Evolutionary conservation across 2,113 vertebrate species (phyloP).

Genomic region (Coptodon bakossiorum): DNA sequence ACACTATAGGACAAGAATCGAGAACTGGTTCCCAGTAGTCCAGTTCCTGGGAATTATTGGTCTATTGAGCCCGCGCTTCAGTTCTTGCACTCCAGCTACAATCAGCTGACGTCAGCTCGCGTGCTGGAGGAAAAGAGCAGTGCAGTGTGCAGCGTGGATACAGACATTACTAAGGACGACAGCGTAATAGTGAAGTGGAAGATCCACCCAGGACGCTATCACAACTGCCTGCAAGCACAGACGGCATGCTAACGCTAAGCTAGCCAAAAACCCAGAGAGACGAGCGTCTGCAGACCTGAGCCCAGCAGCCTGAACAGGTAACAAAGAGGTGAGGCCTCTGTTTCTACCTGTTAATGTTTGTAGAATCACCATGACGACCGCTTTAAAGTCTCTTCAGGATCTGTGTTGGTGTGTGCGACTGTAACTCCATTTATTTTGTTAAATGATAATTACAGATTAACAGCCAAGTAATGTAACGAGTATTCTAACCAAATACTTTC

Average conservation of each 20-base stretch:
- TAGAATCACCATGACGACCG: fast-evolving
- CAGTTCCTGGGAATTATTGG: neutral
- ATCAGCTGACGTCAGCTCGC: neutral
- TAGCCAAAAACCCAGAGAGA: neutral
- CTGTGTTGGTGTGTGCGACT: neutral
- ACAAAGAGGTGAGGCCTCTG: neutral
- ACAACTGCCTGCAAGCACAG: neutral
- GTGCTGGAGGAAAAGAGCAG: neutral
- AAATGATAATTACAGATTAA: neutral
- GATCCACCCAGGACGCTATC: neutral
- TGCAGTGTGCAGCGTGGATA: fast-evolving
- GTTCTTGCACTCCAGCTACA: neutral
- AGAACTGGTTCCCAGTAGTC: neutral
- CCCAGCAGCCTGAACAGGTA: neutral
- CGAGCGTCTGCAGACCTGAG: neutral
- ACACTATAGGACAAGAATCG: fast-evolving
- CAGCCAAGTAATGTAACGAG: neutral
- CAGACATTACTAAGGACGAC: neutral
- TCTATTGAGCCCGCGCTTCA: neutral
- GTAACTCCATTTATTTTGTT: neutral
- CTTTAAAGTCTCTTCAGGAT: neutral
- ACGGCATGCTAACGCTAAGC: neutral
- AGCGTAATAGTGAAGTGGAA: neutral
- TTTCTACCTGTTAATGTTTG: neutral
- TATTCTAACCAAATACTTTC: neutral